Evolutionary conservation across 2,888 invertebrate genomes (phyloP).

Genomic region (Caenorhabditis macrosperma): DNA sequence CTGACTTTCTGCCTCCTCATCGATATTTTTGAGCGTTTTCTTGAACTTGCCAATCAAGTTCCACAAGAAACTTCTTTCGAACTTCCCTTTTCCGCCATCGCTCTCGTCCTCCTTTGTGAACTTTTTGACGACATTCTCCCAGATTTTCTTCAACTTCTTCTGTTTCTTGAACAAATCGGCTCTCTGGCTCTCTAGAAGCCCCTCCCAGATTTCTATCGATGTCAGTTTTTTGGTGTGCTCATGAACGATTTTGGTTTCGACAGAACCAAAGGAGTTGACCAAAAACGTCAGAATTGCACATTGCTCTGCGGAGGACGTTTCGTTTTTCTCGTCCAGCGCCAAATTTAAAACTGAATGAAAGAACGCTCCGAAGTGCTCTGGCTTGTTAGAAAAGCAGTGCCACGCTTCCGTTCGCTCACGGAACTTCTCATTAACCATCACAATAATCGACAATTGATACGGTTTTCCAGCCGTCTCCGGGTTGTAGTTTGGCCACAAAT

Average conservation of each 20-base stretch:
- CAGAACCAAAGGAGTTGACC: slow-evolving; percentile 96
- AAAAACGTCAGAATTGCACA: slow-evolving; percentile 92
- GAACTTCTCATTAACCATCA: slow-evolving; percentile 98
- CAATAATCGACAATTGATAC: slow-evolving; percentile 90
- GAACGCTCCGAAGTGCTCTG: slow-evolving; percentile 80
- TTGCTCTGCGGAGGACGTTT: slow-evolving; percentile 85
- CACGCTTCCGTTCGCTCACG: slow-evolving; percentile 94
- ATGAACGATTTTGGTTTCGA: slow-evolving; percentile 94
- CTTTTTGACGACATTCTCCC: slow-evolving; percentile 55
- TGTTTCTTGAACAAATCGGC: slow-evolving; percentile 90
- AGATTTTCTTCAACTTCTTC: slow-evolving; percentile 80
- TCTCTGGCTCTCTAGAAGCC: slow-evolving; percentile 87
- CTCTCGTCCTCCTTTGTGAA: slow-evolving; percentile 25
- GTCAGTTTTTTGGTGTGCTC: slow-evolving; percentile 93
- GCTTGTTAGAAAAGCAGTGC: slow-evolving; percentile 84
- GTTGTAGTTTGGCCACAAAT: slow-evolving; percentile 94
- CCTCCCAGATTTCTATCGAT: slow-evolving; percentile 92
- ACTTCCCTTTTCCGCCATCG: slow-evolving; percentile 53
- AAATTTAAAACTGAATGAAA: slow-evolving; percentile 81
- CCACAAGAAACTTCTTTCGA: slow-evolving; percentile 87
- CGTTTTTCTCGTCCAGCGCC: slow-evolving; percentile 83
- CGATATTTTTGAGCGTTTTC: slow-evolving; percentile 86
- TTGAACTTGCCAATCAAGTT: slow-evolving; percentile 91
- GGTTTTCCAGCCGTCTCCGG: slow-evolving; percentile 82
- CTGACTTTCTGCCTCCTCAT: slow-evolving; percentile 69